Conservation (phyloP, 2,888 invertebrate species). For the Alcis repandata region DNA sequence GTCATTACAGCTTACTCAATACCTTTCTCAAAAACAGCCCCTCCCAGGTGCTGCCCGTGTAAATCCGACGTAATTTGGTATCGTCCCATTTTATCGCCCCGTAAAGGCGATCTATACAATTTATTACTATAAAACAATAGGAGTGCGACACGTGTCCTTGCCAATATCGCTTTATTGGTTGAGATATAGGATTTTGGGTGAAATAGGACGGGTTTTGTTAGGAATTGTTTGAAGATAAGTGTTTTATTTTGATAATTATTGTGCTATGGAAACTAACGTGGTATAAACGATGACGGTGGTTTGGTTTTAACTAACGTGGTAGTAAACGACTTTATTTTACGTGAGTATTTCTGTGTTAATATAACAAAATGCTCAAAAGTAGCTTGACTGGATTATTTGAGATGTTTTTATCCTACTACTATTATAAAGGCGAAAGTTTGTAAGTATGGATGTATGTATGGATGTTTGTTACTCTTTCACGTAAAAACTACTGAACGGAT, state of each 20-base stretch:
- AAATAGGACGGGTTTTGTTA: conserved; percentile 1
- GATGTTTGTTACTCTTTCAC: too few relatives aligned
- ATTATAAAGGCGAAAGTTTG: too few relatives aligned
- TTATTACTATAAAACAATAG: conserved; percentile 56
- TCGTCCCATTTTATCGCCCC: conserved; percentile 44
- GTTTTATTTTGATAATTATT: not conserved
- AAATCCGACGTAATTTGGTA: conserved; percentile 52
- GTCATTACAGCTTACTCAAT: not conserved
- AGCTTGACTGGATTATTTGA: too few relatives aligned
- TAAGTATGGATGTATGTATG: too few relatives aligned
- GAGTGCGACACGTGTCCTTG: conserved; percentile 49
- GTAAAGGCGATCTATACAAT: conserved; percentile 49
- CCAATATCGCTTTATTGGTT: conserved; percentile 31
- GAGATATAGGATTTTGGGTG: conserved; percentile 7
- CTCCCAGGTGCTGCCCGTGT: conserved; percentile 22
- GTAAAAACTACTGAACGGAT: too few relatives aligned
- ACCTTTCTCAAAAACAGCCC: not conserved
- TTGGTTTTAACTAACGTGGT: too few relatives aligned
- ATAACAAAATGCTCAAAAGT: too few relatives aligned
- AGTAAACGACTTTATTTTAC: too few relatives aligned
- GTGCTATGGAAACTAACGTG: too few relatives aligned
- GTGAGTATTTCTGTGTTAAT: too few relatives aligned
- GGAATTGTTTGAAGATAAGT: not conserved
- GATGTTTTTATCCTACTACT: too few relatives aligned
- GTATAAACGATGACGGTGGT: too few relatives aligned